phyloP scores from a whole-genome alignment of 2,797 vertebrate genomes.

The Channallabes apus region DNA sequence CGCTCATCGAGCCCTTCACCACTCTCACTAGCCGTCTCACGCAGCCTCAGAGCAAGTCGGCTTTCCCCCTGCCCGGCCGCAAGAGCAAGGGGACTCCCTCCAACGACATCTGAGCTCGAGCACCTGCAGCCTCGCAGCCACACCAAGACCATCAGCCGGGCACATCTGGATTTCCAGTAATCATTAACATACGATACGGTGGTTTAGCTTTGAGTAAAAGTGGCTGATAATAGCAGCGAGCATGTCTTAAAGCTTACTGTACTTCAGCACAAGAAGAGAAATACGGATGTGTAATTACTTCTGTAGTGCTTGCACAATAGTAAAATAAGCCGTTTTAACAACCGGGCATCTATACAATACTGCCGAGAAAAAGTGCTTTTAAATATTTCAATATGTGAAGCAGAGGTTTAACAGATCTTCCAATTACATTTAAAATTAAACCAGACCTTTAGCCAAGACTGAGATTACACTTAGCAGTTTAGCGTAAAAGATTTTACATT shows the following conservation, averaged over 20 bases:
- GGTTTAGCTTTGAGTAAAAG: not conserved
- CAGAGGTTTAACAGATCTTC: constrained; percentile 10
- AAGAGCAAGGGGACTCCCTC: constrained; percentile 87
- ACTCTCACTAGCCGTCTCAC: constrained; percentile 90
- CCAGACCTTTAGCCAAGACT: not conserved
- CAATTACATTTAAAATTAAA: not conserved
- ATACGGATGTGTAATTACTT: not conserved
- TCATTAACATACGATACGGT: not conserved
- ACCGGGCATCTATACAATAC: not conserved
- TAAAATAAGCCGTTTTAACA: not conserved
- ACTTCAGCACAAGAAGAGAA: not conserved
- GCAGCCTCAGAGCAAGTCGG: constrained; percentile 91
- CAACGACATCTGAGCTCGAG: constrained; percentile 73
- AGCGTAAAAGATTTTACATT: not conserved
- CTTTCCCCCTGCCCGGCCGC: constrained; percentile 90
- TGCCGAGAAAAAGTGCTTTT: constrained; percentile 15
- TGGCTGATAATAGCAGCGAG: too few relatives aligned
- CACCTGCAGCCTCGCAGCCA: not conserved
- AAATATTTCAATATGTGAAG: not conserved
- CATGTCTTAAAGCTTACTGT: not conserved
- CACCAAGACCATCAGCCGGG: not conserved
- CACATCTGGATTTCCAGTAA: not conserved
- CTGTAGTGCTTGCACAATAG: constrained; percentile 6
- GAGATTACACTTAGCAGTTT: not conserved
- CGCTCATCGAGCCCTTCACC: constrained; percentile 91